Conservation (phyloP, 2,888 invertebrate species). For the Papilio gigon region DNA sequence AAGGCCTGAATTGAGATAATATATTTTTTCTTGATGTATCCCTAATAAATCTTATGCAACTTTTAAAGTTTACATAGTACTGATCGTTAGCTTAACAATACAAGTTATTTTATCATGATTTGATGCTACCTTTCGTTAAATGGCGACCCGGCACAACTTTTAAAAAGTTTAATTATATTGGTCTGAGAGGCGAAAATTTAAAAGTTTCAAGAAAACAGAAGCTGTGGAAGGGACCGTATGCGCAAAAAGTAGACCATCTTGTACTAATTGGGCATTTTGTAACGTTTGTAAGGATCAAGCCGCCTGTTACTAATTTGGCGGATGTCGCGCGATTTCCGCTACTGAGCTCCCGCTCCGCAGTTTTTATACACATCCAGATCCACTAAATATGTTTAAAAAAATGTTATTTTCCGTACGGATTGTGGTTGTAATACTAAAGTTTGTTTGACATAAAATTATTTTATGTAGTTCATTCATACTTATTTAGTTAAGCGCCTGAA, state of each 20-base stretch:
- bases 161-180: background rate
- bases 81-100: too few species aligned
- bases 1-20: background rate
- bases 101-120: too few species aligned
- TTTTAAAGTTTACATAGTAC: too few species aligned
- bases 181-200: background rate
- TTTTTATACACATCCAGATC: conserved; percentile 41
- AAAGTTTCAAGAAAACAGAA: background rate
- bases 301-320: conserved; percentile 60
- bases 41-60: too few species aligned
- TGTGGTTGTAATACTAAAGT: background rate
- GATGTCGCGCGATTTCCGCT: conserved; percentile 56
- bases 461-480: background rate
- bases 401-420: background rate
- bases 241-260: conserved; percentile 31
- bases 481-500: background rate
- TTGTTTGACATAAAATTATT: background rate
- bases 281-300: conserved; percentile 45
- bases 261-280: conserved; percentile 53
- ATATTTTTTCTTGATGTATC: background rate
- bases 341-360: conserved; percentile 27
- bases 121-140: background rate
- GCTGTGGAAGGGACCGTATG: background rate
- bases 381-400: background rate
- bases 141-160: background rate